These are phyloP conservation scores for Melieria omissa DNA, from an alignment of 2,888 invertebrate species.

Conservation along the genomic window DNA sequence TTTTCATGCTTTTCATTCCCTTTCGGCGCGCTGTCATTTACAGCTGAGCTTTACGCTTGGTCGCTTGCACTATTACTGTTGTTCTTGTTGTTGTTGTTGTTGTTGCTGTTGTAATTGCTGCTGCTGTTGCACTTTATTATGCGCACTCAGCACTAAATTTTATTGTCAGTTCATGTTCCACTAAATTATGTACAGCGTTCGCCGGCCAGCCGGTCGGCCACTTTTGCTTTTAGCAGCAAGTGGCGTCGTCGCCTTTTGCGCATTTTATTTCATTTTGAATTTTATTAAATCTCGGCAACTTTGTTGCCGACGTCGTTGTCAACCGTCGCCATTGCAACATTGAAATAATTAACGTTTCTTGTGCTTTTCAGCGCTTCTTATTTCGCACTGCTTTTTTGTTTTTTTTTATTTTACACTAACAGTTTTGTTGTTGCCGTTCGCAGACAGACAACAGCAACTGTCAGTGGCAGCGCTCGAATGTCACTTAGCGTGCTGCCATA, in stretches of 20 bases:
- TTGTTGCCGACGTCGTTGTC: slow-evolving; percentile 14
- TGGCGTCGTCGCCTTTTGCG: neutral
- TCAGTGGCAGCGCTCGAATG: no score
- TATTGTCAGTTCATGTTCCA: slow-evolving; percentile 66
- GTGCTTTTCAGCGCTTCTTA: slow-evolving; percentile 7
- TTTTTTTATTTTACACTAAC: neutral
- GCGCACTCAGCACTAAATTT: slow-evolving; percentile 65
- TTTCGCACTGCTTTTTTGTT: slow-evolving; percentile 1
- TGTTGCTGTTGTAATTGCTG: slow-evolving; percentile 1
- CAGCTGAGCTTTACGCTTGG: neutral
- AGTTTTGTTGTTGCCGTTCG: neutral
- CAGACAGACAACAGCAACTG: no score
- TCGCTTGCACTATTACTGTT: neutral
- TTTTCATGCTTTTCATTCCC: neutral
- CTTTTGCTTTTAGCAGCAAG: neutral
- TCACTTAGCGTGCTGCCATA: no score
- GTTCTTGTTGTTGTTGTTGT: neutral
- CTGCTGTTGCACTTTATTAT: slow-evolving; percentile 53
- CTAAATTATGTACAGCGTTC: slow-evolving; percentile 59
- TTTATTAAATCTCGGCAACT: slow-evolving; percentile 29
- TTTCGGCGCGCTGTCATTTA: neutral
- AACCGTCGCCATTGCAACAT: slow-evolving; percentile 11
- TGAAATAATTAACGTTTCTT: slow-evolving; percentile 39
- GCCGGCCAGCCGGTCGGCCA: neutral
- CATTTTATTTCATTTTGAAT: slow-evolving; percentile 26